Conservation (phyloP, 2,888 invertebrate genomes). For the Heteromurus nitidus region DNA sequence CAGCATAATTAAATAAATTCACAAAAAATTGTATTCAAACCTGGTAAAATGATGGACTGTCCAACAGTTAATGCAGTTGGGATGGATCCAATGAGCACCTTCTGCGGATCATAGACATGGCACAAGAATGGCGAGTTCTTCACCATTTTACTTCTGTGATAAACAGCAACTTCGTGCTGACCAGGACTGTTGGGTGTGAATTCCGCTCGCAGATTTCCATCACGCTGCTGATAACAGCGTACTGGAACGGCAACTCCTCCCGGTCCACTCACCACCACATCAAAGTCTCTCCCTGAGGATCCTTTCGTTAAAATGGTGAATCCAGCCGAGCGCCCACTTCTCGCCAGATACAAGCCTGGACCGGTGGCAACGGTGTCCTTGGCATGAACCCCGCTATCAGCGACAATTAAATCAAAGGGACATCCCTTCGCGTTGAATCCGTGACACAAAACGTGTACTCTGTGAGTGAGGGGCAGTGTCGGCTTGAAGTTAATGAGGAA, state of each 20-base stretch:
- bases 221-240: conserved; percentile 95
- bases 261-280: conserved; percentile 91
- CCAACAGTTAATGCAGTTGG: conserved; percentile 84
- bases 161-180: conserved; percentile 84
- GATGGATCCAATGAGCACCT: conserved; percentile 83
- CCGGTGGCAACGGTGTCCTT: conserved; percentile 73
- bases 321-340: conserved; percentile 71
- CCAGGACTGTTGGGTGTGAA: conserved; percentile 78
- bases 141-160: conserved; percentile 91
- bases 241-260: conserved; percentile 87
- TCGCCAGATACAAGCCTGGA: conserved; percentile 71
- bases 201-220: conserved; percentile 95
- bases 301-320: conserved; percentile 73
- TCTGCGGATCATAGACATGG: conserved; percentile 91
- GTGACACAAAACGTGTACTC: conserved; percentile 90
- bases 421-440: conserved; percentile 81
- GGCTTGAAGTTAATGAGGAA: conserved; percentile 93
- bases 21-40: too few relatives aligned
- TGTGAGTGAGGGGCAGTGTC: conserved; percentile 89
- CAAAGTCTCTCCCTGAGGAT: conserved; percentile 85
- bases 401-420: conserved; percentile 72
- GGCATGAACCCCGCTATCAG: conserved; percentile 70
- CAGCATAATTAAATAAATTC: too few relatives aligned
- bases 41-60: conserved; percentile 86
- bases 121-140: conserved; percentile 95